Evolutionary conservation across 1,140 invertebrate species (phyloP).

Genomic region (Cephus cinctus): DNA sequence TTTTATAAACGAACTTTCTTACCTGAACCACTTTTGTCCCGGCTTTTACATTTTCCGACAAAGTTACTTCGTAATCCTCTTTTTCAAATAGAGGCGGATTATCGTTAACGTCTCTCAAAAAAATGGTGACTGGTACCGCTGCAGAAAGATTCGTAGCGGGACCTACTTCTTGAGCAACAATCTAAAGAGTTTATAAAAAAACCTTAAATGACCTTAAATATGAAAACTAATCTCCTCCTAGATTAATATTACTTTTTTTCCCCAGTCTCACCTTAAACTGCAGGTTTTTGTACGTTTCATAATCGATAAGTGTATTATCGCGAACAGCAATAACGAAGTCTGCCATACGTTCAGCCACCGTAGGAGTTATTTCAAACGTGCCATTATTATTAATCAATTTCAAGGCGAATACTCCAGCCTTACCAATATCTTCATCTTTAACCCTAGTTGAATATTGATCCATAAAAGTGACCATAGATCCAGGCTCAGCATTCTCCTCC

Average conservation of each 20-base stretch:
- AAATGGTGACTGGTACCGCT: constrained; percentile 72
- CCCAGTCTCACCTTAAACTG: constrained; percentile 68
- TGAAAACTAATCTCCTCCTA: too few relatives aligned
- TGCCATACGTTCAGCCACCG: constrained; percentile 78
- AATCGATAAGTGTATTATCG: constrained; percentile 80
- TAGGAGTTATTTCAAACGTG: constrained; percentile 85
- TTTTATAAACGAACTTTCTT: too few relatives aligned
- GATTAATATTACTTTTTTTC: too few relatives aligned
- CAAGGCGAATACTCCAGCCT: constrained; percentile 82
- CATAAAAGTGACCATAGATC: constrained; percentile 68
- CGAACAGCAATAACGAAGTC: constrained; percentile 81
- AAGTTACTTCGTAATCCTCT: constrained; percentile 68
- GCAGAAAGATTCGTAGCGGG: constrained; percentile 72
- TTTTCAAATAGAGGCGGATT: constrained; percentile 81
- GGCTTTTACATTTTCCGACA: constrained; percentile 77
- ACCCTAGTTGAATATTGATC: constrained; percentile 72
- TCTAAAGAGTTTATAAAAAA: constrained; percentile 49
- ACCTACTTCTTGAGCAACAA: constrained; percentile 77
- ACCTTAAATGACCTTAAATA: too few relatives aligned
- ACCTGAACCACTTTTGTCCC: constrained; percentile 76
- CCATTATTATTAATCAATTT: constrained; percentile 78
- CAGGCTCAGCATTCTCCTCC: constrained; percentile 81
- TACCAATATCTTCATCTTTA: constrained; percentile 74
- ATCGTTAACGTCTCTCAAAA: constrained; percentile 87
- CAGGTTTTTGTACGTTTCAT: constrained; percentile 72